Base-by-base conservation (phyloP, 2,888 invertebrate species). In the Tiliacea citrago region DNA sequence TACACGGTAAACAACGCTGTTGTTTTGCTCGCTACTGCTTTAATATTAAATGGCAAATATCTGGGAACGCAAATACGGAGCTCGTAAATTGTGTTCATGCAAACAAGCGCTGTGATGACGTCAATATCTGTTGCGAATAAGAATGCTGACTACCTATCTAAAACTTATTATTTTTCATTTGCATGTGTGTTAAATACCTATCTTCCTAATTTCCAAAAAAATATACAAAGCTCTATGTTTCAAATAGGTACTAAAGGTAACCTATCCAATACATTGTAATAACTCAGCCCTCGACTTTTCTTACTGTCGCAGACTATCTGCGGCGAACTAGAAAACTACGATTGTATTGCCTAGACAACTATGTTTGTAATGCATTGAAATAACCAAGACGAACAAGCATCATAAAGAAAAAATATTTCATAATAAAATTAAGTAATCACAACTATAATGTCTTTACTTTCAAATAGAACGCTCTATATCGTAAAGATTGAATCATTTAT, bases 1-100 rank as follows among this genome's bases (percentile, higher is more conserved):
- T 75, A 81, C 77, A 73, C 70, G 60, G 79, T 81, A 81, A 83
- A 86, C 80, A 83, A 79, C 74, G 66, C 68, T 75, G 73, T 81
- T 83, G 75, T 72, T 79, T 73, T 51, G 65, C 75, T 71, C 60
- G 73, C 72, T 69, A 61, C 70, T 65, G 53, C 57, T 84, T 83
- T 75, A 85, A 75, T 76, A 82, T 84, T 81, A 76, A 75, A 83
- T 73, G 69, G 58, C 61, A 29, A 53, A 74, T 81, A 78, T 71
- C 71, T 35, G 65, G 16, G 60, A 83, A 51, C 75, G 79, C 73
- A 75, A 82, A 82, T 66, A 62, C 68, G 24, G 29, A 39, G 57
- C 57, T 74, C 61, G 74, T 78, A 62, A 78, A 67, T 60, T 69
- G 65, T 62, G 66, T 63, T 60, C 62, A 66, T 71, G 82, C 66